Conservation (phyloP, 1,140 invertebrate genomes). For the Drosophila grimshawi region DNA sequence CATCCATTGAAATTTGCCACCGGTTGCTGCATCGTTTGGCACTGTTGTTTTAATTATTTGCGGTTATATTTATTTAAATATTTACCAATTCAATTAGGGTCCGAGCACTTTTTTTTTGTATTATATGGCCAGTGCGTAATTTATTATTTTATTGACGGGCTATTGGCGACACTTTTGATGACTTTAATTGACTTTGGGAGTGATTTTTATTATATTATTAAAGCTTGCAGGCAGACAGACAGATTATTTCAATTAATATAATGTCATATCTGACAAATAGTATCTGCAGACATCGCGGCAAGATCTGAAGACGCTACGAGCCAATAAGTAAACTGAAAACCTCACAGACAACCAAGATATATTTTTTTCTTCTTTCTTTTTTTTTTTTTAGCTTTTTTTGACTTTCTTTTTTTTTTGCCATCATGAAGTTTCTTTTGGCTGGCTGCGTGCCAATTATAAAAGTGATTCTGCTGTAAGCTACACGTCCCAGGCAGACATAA, state of each 20-base stretch:
- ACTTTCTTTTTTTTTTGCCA: constrained; percentile 23
- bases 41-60: constrained; percentile 84
- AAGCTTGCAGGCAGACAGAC: constrained; percentile 17
- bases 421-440: constrained; percentile 66
- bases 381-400: constrained; percentile 14
- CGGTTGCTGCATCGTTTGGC: constrained; percentile 48
- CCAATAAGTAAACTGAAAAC: constrained; percentile 54
- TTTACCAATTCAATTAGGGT: constrained; percentile 83
- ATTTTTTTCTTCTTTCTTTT: constrained; percentile 31
- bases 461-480: constrained; percentile 80
- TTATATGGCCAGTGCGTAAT: constrained; percentile 27
- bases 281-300: constrained; percentile 71
- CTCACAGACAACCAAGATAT: constrained; percentile 52
- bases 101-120: constrained; percentile 24
- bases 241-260: constrained; percentile 78
- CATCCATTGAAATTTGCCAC: constrained; percentile 65
- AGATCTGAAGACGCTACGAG: constrained; percentile 44
- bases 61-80: constrained; percentile 84
- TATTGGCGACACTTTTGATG: constrained; percentile 39
- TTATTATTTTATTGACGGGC: constrained; percentile 56
- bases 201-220: constrained; percentile 13
- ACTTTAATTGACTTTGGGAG: constrained; percentile 62
- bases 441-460: constrained; percentile 83
- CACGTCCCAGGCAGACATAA: constrained; percentile 67
- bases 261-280: constrained; percentile 75